Percentiles rank a stretch among this genome's conserved stretches.
Evolutionary conservation across 2,113 vertebrate genomes (phyloP).

Genomic region (Vulpes lagopus): DNA sequence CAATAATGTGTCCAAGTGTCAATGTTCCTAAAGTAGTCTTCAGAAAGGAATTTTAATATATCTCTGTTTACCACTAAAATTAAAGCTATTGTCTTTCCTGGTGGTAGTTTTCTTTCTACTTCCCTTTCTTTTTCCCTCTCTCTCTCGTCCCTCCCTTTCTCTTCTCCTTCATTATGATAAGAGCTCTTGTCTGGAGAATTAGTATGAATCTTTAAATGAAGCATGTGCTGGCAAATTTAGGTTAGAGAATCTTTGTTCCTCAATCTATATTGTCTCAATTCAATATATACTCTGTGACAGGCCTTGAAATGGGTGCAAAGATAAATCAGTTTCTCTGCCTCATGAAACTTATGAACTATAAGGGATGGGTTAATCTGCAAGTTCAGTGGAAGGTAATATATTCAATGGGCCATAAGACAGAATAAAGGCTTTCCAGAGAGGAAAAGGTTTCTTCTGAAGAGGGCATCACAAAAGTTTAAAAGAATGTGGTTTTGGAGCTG

Average conservation of each 20-base stretch:
- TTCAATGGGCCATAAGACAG: background rate
- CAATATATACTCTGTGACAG: background rate
- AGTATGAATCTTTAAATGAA: background rate
- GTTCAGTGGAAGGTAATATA: background rate
- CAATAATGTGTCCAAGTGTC: background rate
- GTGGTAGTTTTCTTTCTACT: background rate
- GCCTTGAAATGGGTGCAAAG: background rate
- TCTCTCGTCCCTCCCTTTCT: background rate
- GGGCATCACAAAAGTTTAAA: background rate
- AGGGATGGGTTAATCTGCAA: background rate
- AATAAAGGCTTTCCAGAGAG: background rate
- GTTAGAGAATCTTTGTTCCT: background rate
- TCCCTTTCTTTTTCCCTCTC: too few species aligned
- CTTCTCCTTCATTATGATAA: background rate
- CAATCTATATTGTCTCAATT: background rate
- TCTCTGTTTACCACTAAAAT: background rate
- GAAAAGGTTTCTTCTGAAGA: background rate
- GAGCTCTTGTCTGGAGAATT: background rate
- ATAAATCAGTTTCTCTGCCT: background rate
- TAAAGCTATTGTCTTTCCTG: background rate
- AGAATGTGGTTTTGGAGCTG: background rate
- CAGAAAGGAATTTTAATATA: background rate
- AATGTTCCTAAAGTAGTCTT: background rate
- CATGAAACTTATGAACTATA: background rate
- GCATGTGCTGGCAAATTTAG: background rate